Base-by-base conservation (phyloP, 1,140 invertebrate genomes). In the Oedothorax gibbosus region DNA sequence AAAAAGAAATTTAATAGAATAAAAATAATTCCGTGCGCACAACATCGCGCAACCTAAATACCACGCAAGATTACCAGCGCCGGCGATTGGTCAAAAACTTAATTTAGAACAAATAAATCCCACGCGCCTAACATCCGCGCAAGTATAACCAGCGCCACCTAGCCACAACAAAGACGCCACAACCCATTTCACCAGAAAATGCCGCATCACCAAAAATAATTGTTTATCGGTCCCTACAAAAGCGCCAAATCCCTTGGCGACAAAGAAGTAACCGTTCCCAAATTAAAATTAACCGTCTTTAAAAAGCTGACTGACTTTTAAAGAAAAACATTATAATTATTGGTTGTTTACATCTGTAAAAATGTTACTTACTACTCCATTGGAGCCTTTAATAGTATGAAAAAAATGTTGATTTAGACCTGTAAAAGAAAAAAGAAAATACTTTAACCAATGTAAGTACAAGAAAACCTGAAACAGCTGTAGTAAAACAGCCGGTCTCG, bases 331-430 rank as follows among this genome's bases (percentile, higher is more conserved):
- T n/a, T 11, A 20, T 12, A 18, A 50, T 64, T 51, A 49, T n/a
- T 50, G 7, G n/a, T n/a, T 50, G 65, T 62, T 77, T 64, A 77
- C 57, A 20, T 15, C 0, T 64, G 35, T 21, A 21, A 1, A 35
- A 35, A 35, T 35, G 35, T 35, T 35, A 35, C 35, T 35, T 35
- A 35, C 35, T 35, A 35, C 35, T 35, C 35, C 35, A 35, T 35
- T 35, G 35, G 75, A 65, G 65, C 15, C 20, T 65, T 77, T 77
- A 12, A n/a, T 64, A 20, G 75, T 20, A 10, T 77, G 60, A 64
- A 77, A 64, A 64, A 64, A n/a, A 77, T 65, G 51, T n/a, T 77
- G 75, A 18, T 77, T 77, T 9, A 15, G 12, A 20, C 62, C 75
- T 77, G 14, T 57, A 77, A 65, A 18, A 18, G 21, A 50, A 65